Conservation (phyloP, 2,113 vertebrate genomes). For the Alces alces region DNA sequence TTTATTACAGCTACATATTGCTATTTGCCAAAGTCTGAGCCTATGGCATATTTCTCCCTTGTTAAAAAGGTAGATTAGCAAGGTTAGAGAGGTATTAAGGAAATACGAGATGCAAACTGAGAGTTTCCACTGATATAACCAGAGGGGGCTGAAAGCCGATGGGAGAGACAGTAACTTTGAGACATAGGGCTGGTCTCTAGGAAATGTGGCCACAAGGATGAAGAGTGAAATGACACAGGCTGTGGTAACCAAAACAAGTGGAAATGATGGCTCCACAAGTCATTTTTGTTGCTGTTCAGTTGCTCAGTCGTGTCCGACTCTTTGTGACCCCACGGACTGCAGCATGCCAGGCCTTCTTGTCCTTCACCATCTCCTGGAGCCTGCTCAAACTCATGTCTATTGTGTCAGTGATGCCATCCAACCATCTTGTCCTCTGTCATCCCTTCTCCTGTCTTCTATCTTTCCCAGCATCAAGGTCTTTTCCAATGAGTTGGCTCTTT, state of each 20-base stretch:
- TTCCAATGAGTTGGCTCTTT: neutral
- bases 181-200: neutral
- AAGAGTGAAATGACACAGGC: fast-evolving
- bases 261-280: neutral
- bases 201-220: neutral
- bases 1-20: neutral
- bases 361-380: neutral
- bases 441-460: neutral
- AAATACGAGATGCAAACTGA: neutral
- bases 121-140: neutral
- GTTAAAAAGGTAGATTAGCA: neutral
- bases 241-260: neutral
- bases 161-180: fast-evolving
- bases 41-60: neutral
- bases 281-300: neutral
- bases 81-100: neutral
- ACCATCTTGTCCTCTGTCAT: neutral
- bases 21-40: neutral
- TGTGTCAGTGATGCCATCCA: neutral
- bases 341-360: neutral
- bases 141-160: neutral
- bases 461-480: neutral
- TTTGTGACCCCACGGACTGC: neutral
- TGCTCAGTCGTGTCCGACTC: fast-evolving
- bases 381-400: neutral